These are phyloP conservation scores for Melopsittacus undulatus DNA, from an alignment of 2,797 vertebrate genomes.

Conservation along the genomic window DNA sequence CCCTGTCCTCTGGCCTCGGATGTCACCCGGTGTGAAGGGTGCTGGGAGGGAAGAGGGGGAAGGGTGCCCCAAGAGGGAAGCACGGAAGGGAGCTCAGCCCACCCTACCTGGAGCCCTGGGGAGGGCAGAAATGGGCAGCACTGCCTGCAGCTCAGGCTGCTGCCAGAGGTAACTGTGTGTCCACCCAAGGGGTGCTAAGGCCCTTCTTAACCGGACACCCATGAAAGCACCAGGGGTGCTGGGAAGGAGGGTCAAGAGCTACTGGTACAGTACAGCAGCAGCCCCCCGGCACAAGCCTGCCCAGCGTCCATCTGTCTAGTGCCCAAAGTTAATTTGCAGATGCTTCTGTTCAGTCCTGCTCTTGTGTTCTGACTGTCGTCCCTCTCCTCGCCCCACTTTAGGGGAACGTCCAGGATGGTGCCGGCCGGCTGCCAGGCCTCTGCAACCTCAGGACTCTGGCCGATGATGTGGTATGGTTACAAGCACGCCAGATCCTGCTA, in stretches of 20 bases:
- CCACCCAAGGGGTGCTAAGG: neutral
- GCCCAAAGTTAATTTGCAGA: neutral
- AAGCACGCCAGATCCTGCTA: neutral
- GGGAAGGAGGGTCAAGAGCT: neutral
- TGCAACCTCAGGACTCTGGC: neutral
- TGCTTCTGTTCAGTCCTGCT: neutral
- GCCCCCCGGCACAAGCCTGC: neutral
- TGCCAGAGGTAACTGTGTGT: neutral
- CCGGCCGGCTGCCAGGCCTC: neutral
- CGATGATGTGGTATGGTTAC: neutral
- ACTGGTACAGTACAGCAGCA: neutral
- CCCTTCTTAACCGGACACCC: neutral
- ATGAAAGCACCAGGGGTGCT: accelerated
- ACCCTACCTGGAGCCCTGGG: neutral
- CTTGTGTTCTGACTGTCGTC: neutral
- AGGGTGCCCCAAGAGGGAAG: neutral
- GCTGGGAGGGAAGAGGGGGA: neutral
- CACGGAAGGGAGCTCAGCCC: neutral
- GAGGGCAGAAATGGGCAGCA: neutral
- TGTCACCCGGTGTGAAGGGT: neutral
- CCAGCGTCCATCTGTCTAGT: neutral
- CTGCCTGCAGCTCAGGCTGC: neutral
- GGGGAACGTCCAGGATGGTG: neutral
- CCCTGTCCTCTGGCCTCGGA: accelerated
- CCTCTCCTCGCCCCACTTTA: neutral